Conservation (phyloP, 2,888 invertebrate species). For the Phaedon cochleariae region DNA sequence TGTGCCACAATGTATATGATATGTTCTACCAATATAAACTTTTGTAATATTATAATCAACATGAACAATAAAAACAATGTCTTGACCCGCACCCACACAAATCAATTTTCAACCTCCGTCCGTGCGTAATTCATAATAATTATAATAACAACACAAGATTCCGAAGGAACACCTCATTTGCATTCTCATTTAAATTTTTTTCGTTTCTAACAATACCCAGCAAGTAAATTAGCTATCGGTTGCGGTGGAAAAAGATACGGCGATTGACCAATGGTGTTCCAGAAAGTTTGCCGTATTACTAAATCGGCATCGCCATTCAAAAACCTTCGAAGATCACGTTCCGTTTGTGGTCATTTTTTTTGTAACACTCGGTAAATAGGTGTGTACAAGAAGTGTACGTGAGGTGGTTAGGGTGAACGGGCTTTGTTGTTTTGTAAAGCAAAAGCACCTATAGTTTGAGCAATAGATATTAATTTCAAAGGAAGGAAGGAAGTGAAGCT, state of each 20-base stretch:
- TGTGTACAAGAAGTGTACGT: not conserved
- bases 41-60: not conserved
- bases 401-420: not conserved
- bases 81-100: not conserved
- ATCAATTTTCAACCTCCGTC: not conserved
- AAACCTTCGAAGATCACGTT: constrained; percentile 24
- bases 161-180: not conserved
- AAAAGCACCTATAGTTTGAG: no score
- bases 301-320: constrained; percentile 19
- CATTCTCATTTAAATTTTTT: constrained; percentile 7
- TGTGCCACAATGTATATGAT: no score
- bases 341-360: constrained; percentile 15
- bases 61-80: not conserved
- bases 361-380: not conserved
- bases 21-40: no score
- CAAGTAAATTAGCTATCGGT: not conserved
- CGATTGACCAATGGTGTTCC: not conserved
- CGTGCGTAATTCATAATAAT: not conserved
- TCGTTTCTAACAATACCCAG: constrained; percentile 5
- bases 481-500: no score
- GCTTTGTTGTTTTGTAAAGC: not conserved
- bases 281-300: not conserved
- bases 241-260: constrained; percentile 5
- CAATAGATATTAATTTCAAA: no score
- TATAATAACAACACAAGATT: not conserved